A percentile compares a stretch with the other conserved stretches of the same genome.
These are phyloP conservation scores for Thermophis baileyi DNA, from an alignment of 2,113 vertebrate species.

Conservation along the genomic window DNA sequence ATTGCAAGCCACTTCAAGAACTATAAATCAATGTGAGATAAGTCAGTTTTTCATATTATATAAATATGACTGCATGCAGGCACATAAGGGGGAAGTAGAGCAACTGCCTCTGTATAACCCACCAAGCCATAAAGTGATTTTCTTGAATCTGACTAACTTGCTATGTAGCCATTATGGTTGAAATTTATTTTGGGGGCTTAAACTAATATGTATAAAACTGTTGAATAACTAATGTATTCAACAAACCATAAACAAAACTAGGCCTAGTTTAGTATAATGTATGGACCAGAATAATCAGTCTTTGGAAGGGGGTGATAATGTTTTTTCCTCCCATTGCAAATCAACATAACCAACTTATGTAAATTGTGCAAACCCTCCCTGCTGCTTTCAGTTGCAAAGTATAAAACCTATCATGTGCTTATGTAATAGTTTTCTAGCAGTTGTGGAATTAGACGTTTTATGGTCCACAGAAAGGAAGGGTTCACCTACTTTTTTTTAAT, in stretches of 20 bases:
- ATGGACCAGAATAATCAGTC: neutral
- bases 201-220: neutral
- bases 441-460: neutral
- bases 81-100: neutral
- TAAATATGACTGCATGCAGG: neutral
- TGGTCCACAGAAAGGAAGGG: neutral
- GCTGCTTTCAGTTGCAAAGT: neutral
- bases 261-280: neutral
- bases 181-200: neutral
- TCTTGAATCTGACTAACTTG: neutral
- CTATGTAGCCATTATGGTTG: neutral
- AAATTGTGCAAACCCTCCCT: neutral
- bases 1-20: neutral
- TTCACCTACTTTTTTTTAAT: neutral
- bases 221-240: neutral
- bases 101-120: neutral
- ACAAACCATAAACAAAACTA: neutral
- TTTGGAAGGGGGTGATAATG: neutral
- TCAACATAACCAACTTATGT: neutral
- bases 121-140: neutral
- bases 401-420: neutral
- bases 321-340: neutral
- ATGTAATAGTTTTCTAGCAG: neutral
- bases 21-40: neutral
- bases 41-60: neutral